Evolutionary conservation across 2,888 invertebrate species (phyloP).

Genomic region (Poecilus cupreus): DNA sequence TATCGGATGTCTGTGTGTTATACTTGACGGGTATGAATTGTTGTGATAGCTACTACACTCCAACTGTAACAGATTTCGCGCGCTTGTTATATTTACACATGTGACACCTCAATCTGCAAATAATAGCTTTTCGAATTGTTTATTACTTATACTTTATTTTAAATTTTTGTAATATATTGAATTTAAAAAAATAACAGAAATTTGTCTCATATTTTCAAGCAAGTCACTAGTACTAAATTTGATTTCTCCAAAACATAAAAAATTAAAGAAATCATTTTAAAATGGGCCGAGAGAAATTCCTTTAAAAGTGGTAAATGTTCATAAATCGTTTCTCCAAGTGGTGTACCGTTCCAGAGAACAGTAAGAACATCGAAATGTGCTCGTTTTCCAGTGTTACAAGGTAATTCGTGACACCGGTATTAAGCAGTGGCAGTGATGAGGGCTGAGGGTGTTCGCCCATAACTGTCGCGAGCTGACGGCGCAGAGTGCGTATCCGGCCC

Average conservation of each 20-base stretch:
- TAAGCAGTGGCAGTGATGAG: conserved; percentile 28
- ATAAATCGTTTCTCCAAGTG: conserved; percentile 24
- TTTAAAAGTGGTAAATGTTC: conserved; percentile 10
- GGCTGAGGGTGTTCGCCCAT: conserved; percentile 18
- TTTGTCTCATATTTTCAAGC: no score
- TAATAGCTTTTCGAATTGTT: background rate
- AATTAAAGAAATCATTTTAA: background rate
- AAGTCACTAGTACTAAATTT: no score
- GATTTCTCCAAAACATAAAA: no score
- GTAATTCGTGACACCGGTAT: conserved; percentile 43
- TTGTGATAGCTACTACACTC: background rate
- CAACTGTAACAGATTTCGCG: conserved; percentile 1
- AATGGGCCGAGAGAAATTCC: background rate
- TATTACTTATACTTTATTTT: background rate
- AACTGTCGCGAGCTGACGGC: conserved; percentile 42
- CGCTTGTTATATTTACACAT: background rate
- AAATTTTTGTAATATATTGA: no score
- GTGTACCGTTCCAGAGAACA: background rate
- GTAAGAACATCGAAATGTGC: background rate
- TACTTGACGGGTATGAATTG: background rate
- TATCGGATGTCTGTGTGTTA: background rate
- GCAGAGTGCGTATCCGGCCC: conserved; percentile 14
- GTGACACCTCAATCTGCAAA: no score
- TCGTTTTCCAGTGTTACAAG: conserved; percentile 20
- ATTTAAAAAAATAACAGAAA: no score